Evolutionary conservation across 2,888 invertebrate genomes (phyloP), one percentile per base, ranked within the genome.

Genomic region (Sinopyrophorus schimmeli): DNA sequence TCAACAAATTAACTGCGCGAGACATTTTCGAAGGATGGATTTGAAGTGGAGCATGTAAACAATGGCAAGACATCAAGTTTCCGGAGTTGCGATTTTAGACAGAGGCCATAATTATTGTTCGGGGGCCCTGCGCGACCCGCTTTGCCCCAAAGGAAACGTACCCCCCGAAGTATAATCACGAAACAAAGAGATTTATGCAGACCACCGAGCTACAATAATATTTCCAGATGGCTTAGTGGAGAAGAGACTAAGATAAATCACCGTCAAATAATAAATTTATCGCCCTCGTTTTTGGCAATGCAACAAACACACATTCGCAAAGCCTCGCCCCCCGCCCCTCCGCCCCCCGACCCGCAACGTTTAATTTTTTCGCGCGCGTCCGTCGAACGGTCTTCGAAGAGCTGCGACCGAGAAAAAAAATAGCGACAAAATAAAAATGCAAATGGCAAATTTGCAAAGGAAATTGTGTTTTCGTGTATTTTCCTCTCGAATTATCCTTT

Each of bases 141-240:
- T 35, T 48, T 34, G 28, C 42, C 39, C 26, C 34, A 7, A 23
- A 15, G 27, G 42, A 44, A 17, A 24, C 34, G 17, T 26, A 10
- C 14, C 43, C 44, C 38, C 50, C 10, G 16, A 48, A 37, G 43
- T 40, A 50, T 46, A 44, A 44, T 44, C 42, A 24, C 10, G 27
- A 31, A 38, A 50, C 41, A 35, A 31, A 30, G 51, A 40, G 46
- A 51, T 51, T 51, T 51, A 51, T 51, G 30, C 49, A 49, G 30
- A 44, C 41, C 47, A 34, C 24, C 47, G 47, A 39, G 18, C 31
- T 40, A 34, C 48, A 48, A 48, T 48, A 42, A 37, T 42, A 48
- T 48, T 48, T 48, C 35, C 34, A 41, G 48, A 41, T 32, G 41
- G 41, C 35, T 35, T 43, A 32, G 27, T 34, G 42, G 17, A 38